phyloP scores from a whole-genome alignment of 2,797 vertebrate species.

The Agapornis canus region DNA sequence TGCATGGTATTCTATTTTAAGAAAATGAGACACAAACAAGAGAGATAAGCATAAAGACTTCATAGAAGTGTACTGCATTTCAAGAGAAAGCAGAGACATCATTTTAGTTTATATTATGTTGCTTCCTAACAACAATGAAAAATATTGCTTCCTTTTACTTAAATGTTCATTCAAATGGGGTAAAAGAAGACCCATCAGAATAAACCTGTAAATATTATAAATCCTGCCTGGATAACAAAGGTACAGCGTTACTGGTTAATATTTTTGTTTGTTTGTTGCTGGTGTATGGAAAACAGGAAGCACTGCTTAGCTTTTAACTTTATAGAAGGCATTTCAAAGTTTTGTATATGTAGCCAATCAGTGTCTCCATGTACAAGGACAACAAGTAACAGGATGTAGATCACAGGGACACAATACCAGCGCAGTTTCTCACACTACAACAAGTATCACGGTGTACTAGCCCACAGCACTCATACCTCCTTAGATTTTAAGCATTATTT shows the following conservation, averaged over 20 bases:
- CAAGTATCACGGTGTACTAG: not conserved
- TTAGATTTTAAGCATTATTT: not conserved
- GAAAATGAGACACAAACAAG: not conserved
- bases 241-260: not conserved
- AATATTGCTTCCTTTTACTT: not conserved
- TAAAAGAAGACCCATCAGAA: not conserved
- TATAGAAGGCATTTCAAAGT: not conserved
- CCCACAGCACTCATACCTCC: not conserved
- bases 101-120: not conserved
- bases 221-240: not conserved
- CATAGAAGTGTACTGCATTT: not conserved
- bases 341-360: not conserved
- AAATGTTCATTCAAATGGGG: not conserved
- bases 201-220: not conserved
- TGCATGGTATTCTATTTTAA: not conserved
- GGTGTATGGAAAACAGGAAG: not conserved
- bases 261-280: not conserved
- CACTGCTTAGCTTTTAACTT: not conserved
- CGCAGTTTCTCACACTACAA: not conserved
- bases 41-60: not conserved
- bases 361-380: not conserved
- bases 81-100: not conserved
- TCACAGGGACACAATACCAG: not conserved
- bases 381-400: not conserved
- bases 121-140: not conserved